Conservation (phyloP, 2,113 vertebrate genomes). For the Xenopus laevis region DNA sequence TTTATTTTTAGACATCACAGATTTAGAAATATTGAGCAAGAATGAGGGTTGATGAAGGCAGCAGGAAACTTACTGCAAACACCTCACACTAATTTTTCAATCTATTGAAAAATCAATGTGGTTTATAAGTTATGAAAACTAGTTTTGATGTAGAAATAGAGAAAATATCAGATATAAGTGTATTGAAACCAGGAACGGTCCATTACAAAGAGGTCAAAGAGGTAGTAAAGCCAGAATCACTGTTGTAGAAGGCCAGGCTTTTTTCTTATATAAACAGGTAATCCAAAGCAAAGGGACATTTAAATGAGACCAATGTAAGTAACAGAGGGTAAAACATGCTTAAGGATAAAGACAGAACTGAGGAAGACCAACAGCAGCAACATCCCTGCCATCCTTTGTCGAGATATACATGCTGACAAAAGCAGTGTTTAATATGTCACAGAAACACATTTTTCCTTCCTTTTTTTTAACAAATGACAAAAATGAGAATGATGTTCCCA, state of each 20-base stretch:
- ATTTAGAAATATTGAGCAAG: too few species aligned
- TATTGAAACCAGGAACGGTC: too few species aligned
- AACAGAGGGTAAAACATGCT: slow-evolving; percentile 73
- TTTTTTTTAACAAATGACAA: slow-evolving; percentile 76
- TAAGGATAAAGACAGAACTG: slow-evolving; percentile 63
- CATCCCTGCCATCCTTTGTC: slow-evolving; percentile 44
- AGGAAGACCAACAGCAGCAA: slow-evolving; percentile 48
- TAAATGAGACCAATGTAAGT: slow-evolving; percentile 64
- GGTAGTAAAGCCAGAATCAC: slow-evolving; percentile 58
- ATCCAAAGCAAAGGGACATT: slow-evolving; percentile 62
- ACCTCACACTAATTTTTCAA: too few species aligned
- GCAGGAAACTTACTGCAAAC: too few species aligned
- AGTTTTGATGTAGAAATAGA: too few species aligned
- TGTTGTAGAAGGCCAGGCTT: slow-evolving; percentile 55
- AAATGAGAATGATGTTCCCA: slow-evolving; percentile 74
- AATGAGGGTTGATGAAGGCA: too few species aligned
- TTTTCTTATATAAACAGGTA: slow-evolving; percentile 57
- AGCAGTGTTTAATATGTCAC: slow-evolving; percentile 66
- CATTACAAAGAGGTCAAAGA: too few species aligned
- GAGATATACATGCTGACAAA: slow-evolving; percentile 76
- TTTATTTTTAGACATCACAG: too few species aligned
- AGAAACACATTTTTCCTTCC: slow-evolving; percentile 58
- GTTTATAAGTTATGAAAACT: too few species aligned
- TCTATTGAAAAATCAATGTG: too few species aligned
- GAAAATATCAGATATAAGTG: too few species aligned